Conservation (phyloP, 2,888 invertebrate genomes). For the Andrena dorsata region DNA sequence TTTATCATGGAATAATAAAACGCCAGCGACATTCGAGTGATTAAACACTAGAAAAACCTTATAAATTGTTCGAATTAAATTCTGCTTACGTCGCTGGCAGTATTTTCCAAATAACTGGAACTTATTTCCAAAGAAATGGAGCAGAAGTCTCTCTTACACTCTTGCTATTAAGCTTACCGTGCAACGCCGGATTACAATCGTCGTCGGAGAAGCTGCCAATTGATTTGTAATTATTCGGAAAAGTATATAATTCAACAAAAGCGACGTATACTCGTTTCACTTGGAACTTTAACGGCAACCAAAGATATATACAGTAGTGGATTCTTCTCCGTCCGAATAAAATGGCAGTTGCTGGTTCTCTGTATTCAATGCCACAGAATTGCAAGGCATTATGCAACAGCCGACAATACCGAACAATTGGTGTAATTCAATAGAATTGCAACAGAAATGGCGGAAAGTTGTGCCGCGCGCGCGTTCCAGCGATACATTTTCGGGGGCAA, state of each 20-base stretch:
- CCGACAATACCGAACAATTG: constrained; percentile 39
- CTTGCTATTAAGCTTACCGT: too few relatives aligned
- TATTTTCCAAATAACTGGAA: not conserved
- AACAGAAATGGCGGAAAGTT: constrained; percentile 27
- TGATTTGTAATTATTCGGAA: not conserved
- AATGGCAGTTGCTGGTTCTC: not conserved
- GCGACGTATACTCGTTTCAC: not conserved
- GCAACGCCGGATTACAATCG: not conserved
- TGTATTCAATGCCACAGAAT: not conserved
- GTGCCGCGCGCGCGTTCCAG: constrained; percentile 21
- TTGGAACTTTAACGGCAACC: not conserved
- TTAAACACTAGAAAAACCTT: not conserved
- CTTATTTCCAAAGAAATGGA: not conserved
- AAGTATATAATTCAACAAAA: constrained; percentile 1
- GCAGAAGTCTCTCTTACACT: not conserved
- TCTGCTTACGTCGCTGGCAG: not conserved
- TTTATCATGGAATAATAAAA: constrained; percentile 2
- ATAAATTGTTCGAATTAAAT: not conserved
- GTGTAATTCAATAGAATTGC: constrained; percentile 31
- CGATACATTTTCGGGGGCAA: constrained; percentile 28
- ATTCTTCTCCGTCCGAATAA: not conserved
- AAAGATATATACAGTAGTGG: not conserved
- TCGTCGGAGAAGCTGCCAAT: not conserved
- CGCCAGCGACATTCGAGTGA: too few relatives aligned
- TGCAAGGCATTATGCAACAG: constrained; percentile 29